phyloP scores from a whole-genome alignment of 2,113 vertebrate genomes.

The Nyctibius bracteatus region DNA sequence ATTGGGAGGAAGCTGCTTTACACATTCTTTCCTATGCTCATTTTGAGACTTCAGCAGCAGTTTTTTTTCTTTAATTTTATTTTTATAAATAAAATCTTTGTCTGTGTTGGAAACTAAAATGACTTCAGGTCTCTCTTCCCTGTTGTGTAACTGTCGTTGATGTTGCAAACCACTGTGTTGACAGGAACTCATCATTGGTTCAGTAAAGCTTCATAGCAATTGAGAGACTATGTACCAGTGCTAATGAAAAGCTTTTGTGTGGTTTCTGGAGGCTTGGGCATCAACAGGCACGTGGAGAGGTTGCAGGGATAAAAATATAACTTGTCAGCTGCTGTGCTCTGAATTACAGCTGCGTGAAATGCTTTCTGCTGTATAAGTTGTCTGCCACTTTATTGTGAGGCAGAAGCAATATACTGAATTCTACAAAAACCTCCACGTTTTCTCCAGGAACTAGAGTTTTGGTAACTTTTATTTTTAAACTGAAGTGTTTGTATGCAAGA shows the following conservation, averaged over 20 bases:
- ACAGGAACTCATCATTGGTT: not conserved
- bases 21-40: not conserved
- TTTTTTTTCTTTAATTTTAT: not conserved
- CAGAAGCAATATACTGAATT: not conserved
- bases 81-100: not conserved
- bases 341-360: not conserved
- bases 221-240: not conserved
- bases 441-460: not conserved
- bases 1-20: not conserved
- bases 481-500: not conserved
- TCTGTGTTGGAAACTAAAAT: not conserved
- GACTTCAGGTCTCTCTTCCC: not conserved
- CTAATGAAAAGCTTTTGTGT: not conserved
- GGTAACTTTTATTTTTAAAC: not conserved
- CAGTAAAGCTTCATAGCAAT: not conserved
- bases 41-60: not conserved
- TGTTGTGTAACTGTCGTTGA: not conserved
- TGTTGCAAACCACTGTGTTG: not conserved
- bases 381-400: not conserved
- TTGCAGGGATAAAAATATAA: not conserved
- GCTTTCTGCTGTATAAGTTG: not conserved
- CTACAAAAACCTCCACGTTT: not conserved
- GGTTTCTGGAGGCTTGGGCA: not conserved
- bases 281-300: not conserved
- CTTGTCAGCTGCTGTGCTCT: not conserved